Base-by-base conservation (phyloP, 2,797 vertebrate species). In the Crax fasciolata region DNA sequence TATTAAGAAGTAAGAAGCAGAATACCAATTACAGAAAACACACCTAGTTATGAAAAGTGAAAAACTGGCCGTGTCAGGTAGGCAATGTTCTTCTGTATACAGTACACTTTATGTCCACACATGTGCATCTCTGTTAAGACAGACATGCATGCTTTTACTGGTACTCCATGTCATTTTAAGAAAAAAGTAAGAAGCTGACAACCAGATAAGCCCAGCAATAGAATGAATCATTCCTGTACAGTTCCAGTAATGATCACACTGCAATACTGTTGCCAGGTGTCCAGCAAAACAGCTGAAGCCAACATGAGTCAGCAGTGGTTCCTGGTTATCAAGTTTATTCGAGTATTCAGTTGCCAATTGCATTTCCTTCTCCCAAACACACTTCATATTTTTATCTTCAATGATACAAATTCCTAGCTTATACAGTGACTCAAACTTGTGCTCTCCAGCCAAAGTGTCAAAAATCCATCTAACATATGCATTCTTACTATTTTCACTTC, bases 111-210 rank as follows among this genome's bases (percentile, higher is more conserved):
- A 35, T 21, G 58, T 72, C 65, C n/a, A 67, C 6, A 1, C 2
- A 23, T 15, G 21, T 27, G 38, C 7, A 15, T 12, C 32, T 35
- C 35, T 35, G 35, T 35, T 35, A 9, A 0, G 0, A 19, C 28
- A 75, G 28, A 43, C 16, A 11, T 0, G 6, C 28, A 12, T 10
- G 12, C 65, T 52, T 84, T 20, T 28, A 13, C 52, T 44, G 67
- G 25, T 61, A 74, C 18, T 20, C 61, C 32, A 43, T 18, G 44
- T 16, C 57, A 30, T 11, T 51, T 63, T 21, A 46, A 82, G 57
- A 61, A n/a, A 25, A 49, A 5, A 61, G 3, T 32, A 80, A 78
- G 38, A 73, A 83, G 67, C 62, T 79, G 54, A 52, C 32, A 88
- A 86, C 18, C 23, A 61, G 38, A 9, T 8, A 21, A 63, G 10